A percentile compares a stretch with the other conserved stretches of the same genome.
Conservation (phyloP, 2,888 invertebrate species). For the Tachina grossa region DNA sequence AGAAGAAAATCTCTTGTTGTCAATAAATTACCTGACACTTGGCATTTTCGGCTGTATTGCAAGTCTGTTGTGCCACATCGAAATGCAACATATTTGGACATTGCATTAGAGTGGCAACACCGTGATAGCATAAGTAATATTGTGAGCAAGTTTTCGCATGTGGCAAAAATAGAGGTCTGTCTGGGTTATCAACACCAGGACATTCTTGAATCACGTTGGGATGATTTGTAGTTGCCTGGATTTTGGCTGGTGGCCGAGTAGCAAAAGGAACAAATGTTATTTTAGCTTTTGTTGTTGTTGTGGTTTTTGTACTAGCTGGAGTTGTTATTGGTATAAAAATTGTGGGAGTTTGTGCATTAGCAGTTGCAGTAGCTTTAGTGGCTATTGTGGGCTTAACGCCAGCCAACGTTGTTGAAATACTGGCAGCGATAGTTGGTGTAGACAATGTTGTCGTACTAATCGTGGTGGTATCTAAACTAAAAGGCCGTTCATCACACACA, state of each 20-base stretch:
- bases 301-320: not conserved
- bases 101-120: slow-evolving; percentile 75
- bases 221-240: slow-evolving; percentile 2
- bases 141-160: slow-evolving; percentile 77
- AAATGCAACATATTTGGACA: slow-evolving; percentile 79
- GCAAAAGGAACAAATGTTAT: not conserved
- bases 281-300: not conserved
- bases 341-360: not conserved
- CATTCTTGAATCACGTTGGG: slow-evolving; percentile 70
- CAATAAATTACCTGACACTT: slow-evolving; percentile 76
- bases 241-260: not conserved
- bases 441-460: not conserved
- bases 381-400: not conserved
- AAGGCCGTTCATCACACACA: slow-evolving; percentile 21
- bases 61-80: slow-evolving; percentile 76
- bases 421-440: not conserved
- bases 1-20: not conserved
- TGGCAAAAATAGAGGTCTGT: slow-evolving; percentile 76
- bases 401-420: not conserved
- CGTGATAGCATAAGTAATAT: slow-evolving; percentile 79
- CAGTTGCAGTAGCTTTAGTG: not conserved
- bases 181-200: slow-evolving; percentile 75
- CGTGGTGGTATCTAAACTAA: not conserved
- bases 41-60: slow-evolving; percentile 78
- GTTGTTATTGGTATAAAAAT: not conserved